Evolutionary conservation across 2,113 vertebrate species (phyloP).

Genomic region (Malurus alboscapulatus): DNA sequence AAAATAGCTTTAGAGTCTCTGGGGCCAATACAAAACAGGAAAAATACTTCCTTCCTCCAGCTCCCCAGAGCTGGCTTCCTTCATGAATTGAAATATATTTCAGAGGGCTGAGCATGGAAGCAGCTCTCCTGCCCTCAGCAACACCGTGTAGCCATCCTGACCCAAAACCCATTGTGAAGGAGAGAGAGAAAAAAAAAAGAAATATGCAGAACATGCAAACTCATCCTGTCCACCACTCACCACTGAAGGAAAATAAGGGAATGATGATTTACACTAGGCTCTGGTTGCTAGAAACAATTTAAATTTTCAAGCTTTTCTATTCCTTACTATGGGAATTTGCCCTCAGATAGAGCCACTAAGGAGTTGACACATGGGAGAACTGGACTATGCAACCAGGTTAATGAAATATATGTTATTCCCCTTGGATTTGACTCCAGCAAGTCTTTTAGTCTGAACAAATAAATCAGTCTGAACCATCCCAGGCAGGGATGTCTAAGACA

Average conservation of each 20-base stretch:
- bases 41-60: conserved; percentile 50
- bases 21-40: conserved; percentile 22
- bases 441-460: background rate
- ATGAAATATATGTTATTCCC: background rate
- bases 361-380: background rate
- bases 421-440: background rate
- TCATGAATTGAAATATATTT: background rate
- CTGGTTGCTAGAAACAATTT: background rate
- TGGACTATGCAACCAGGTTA: rapidly evolving
- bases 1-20: background rate
- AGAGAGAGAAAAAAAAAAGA: background rate
- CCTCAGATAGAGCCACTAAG: background rate
- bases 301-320: background rate
- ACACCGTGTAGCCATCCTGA: background rate
- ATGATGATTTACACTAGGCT: background rate
- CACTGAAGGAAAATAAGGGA: background rate
- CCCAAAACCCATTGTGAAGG: background rate
- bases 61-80: conserved; percentile 4
- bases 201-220: background rate
- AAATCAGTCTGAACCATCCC: background rate
- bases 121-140: background rate
- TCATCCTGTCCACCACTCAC: background rate
- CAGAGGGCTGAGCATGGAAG: background rate
- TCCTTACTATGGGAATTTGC: background rate
- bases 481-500: background rate